phyloP scores from a whole-genome alignment of 2,797 vertebrate species.

The Hemitrygon akajei region DNA sequence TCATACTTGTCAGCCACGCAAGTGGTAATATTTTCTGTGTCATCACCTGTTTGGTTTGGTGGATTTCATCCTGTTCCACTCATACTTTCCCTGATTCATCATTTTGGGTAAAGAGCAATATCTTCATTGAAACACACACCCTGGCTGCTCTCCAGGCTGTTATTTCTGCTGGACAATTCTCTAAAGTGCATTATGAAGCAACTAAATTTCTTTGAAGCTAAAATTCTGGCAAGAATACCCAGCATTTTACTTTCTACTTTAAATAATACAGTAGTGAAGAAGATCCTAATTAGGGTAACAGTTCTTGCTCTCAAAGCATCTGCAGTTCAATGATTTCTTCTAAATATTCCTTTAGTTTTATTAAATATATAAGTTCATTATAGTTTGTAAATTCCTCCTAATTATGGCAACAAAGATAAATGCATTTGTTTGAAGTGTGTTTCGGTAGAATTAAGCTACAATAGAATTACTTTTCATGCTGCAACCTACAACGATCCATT shows the following conservation, averaged over 20 bases:
- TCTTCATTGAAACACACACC: neutral
- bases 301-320: neutral
- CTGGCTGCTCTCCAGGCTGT: neutral
- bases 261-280: too few relatives aligned
- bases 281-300: neutral
- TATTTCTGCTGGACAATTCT: neutral
- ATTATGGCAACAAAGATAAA: neutral
- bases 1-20: slow-evolving; percentile 26
- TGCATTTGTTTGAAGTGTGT: neutral
- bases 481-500: neutral
- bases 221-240: neutral
- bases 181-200: neutral
- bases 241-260: neutral
- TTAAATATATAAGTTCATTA: neutral
- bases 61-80: neutral
- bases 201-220: neutral
- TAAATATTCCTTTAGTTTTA: slow-evolving; percentile 1
- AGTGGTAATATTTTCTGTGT: slow-evolving; percentile 34
- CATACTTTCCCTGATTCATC: neutral
- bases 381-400: neutral
- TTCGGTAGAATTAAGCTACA: neutral
- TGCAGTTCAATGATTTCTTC: neutral
- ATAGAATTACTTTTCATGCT: neutral
- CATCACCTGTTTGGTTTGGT: neutral
- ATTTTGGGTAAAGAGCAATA: neutral